Evolutionary conservation across 2,797 vertebrate species (phyloP).

Genomic region (Tenualosa ilisha): DNA sequence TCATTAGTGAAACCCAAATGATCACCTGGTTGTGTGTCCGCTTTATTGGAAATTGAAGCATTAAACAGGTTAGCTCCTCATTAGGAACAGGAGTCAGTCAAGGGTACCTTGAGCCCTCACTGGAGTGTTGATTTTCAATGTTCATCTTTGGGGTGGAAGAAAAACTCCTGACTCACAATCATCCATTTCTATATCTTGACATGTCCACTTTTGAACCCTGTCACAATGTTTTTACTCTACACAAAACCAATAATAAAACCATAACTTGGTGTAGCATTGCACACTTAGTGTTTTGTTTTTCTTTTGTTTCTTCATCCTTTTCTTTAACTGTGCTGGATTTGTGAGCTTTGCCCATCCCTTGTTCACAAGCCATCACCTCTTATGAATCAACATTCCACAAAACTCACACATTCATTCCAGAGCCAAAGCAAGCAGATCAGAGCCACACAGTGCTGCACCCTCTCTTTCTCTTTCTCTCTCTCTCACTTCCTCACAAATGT

Average conservation of each 20-base stretch:
- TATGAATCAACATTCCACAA: slow-evolving; percentile 3
- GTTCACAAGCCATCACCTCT: neutral
- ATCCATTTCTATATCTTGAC: slow-evolving; percentile 26
- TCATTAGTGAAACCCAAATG: neutral
- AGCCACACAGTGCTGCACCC: neutral
- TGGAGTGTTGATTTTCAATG: neutral
- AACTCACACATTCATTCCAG: neutral
- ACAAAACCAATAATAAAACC: slow-evolving; percentile 31
- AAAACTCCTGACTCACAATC: neutral
- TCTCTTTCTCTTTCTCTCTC: neutral
- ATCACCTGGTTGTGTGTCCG: neutral
- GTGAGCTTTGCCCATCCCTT: neutral
- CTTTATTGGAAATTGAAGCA: neutral
- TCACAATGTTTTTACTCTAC: slow-evolving; percentile 27
- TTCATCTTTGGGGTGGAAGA: neutral
- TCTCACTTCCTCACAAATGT: neutral
- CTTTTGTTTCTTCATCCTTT: neutral
- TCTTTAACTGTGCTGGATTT: neutral
- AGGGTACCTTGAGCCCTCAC: neutral
- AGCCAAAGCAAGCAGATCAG: slow-evolving; percentile 16
- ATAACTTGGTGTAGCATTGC: slow-evolving; percentile 16
- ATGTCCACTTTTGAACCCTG: neutral
- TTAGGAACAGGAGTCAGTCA: neutral
- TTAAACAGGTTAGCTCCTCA: neutral
- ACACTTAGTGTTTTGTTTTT: neutral